Conservation (phyloP, 2,888 invertebrate genomes). For the Blera fallax region DNA sequence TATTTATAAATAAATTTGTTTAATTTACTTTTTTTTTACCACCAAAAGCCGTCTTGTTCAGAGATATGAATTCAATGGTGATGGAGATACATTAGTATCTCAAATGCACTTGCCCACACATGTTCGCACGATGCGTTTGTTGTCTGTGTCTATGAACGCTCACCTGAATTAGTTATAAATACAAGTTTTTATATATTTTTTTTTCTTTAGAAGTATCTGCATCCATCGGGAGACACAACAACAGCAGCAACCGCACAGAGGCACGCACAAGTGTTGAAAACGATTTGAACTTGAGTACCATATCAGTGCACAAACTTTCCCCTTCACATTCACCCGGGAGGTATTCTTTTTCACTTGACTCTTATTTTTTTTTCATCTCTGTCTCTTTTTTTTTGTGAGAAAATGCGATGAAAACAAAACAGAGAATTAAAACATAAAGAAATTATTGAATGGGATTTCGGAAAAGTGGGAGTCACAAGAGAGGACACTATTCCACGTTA, state of each 20-base stretch:
- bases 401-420: slow-evolving; percentile 12
- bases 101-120: slow-evolving; percentile 5
- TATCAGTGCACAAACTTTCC: slow-evolving; percentile 56
- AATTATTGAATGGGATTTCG: neutral
- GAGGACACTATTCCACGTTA: neutral
- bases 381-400: neutral
- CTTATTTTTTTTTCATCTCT: neutral
- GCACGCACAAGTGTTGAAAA: slow-evolving; percentile 40
- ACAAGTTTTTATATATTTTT: neutral
- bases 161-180: slow-evolving; percentile 4
- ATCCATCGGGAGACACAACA: neutral
- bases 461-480: neutral
- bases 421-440: neutral
- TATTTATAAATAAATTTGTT: neutral
- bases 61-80: neutral
- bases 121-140: neutral
- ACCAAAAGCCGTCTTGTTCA: slow-evolving; percentile 20
- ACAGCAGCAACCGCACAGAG: neutral
- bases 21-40: neutral
- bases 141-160: neutral
- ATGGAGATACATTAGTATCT: neutral
- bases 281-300: slow-evolving; percentile 52
- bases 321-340: slow-evolving; percentile 49
- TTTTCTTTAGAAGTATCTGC: slow-evolving; percentile 3
- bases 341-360: slow-evolving; percentile 40